phyloP scores from a whole-genome alignment of 37 sponge, comb jelly and placozoan genomes.

The Chondrosia reniformis region DNA sequence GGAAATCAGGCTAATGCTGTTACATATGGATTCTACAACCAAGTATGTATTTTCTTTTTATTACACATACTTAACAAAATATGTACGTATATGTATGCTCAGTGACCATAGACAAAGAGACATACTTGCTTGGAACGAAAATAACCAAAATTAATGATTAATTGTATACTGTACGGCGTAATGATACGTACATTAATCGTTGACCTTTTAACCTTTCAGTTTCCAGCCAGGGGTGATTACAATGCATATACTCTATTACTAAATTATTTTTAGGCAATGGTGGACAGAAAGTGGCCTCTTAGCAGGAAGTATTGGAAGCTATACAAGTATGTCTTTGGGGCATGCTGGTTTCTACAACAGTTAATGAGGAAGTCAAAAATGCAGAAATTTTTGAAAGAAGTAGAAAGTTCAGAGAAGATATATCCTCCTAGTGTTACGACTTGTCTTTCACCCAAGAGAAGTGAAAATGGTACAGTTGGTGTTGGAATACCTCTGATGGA shows the following conservation, averaged over 20 bases:
- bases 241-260: not conserved
- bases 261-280: slow-evolving; percentile 26
- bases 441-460: not conserved
- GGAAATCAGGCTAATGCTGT: slow-evolving; percentile 85
- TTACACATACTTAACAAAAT: too few relatives aligned
- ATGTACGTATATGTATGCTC: too few relatives aligned
- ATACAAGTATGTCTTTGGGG: slow-evolving; percentile 48
- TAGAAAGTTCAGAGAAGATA: not conserved
- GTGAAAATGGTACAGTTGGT: not conserved
- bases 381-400: not conserved
- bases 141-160: too few relatives aligned
- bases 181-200: too few relatives aligned
- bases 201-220: too few relatives aligned
- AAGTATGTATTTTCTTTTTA: slow-evolving; percentile 26
- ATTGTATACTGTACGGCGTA: too few relatives aligned
- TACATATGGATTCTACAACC: slow-evolving; percentile 89
- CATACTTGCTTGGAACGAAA: too few relatives aligned
- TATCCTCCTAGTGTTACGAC: not conserved
- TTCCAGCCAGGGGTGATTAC: too few relatives aligned
- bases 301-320: slow-evolving; percentile 48
- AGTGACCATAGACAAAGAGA: too few relatives aligned
- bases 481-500: slow-evolving; percentile 10
- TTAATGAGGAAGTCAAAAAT: not conserved
- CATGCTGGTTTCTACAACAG: slow-evolving; percentile 43
- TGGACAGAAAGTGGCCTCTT: slow-evolving; percentile 65